Percentiles rank a stretch among this genome's conserved stretches.
phyloP scores from a whole-genome alignment of 2,797 vertebrate species.

The Sebastes oblongus region DNA sequence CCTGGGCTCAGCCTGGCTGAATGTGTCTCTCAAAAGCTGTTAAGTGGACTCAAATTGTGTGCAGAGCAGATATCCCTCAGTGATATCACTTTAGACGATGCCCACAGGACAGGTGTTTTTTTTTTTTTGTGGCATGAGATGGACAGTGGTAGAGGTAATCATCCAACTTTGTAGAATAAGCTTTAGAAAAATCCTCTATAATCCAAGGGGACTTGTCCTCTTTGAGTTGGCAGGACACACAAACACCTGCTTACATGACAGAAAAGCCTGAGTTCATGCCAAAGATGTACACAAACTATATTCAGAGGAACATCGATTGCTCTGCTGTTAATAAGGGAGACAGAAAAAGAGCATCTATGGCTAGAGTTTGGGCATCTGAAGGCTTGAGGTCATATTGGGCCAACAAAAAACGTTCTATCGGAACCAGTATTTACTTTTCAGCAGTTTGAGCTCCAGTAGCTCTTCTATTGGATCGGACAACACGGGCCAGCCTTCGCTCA shows the following conservation, averaged over 20 bases:
- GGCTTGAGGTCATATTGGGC: background rate
- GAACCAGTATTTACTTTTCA: too few relatives aligned
- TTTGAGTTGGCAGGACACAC: background rate
- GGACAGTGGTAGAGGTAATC: constrained; percentile 7
- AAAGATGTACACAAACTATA: background rate
- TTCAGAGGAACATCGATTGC: background rate
- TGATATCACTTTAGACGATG: constrained; percentile 6
- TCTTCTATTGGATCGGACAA: too few relatives aligned
- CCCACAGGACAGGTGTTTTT: background rate
- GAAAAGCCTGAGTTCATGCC: background rate
- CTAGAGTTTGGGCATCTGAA: background rate
- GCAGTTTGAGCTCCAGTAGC: too few relatives aligned
- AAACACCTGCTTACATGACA: constrained; percentile 20
- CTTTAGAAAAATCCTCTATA: constrained; percentile 3
- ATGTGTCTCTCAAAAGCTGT: constrained; percentile 28
- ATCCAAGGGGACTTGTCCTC: constrained; percentile 8
- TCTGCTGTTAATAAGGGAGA: background rate
- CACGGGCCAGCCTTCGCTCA: too few relatives aligned
- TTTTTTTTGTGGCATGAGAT: background rate
- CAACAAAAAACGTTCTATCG: background rate
- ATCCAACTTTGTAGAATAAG: constrained; percentile 7
- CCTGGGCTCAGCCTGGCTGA: constrained; percentile 7
- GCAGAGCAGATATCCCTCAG: constrained; percentile 10
- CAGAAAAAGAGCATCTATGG: background rate
- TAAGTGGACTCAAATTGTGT: constrained; percentile 33